Base-by-base conservation (phyloP, 2,888 invertebrate species). In the Athripsodes cinereus region DNA sequence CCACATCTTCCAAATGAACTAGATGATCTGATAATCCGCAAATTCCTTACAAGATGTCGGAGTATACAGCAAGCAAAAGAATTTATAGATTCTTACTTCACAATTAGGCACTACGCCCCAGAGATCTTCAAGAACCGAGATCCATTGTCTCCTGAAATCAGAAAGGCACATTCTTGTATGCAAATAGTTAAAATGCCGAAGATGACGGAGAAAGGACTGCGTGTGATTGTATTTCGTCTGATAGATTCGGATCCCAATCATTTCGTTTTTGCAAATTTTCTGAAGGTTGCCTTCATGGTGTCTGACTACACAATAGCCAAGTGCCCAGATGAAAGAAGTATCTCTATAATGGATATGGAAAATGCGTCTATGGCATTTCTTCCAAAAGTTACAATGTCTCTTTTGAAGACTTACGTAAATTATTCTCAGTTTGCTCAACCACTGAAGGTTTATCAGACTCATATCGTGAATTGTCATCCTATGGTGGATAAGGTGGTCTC, bases 121-220 rank as follows among this genome's bases (percentile, higher is more conserved):
- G 84, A 85, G 66, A 73, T 85, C 60, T 85, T 85, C 70, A 74
- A 73, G 55, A 79, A 81, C 53, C 70, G 85, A 18, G 83, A 85
- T 66, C 83, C 84, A 0, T 71, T 74, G 64, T 69, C 79, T 1
- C 72, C 74, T 1, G 76, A 76, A 64, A 78, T 84, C 21, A 72
- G 75, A 66, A 73, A 79, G 40, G 73, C 80, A 13, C 80, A 83
- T 64, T 73, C 81, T 62, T 69, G 80, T 57, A 78, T 82, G 85
- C 86, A 88, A 70, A 79, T 86, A 74, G 69, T 87, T 34, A 85
- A 87, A 1, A 72, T 88, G 52, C 87, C 87, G 1, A 81, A 80
- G 63, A 74, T 81, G 62, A 86, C 87, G 1, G 79, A 81, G 62
- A 81, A 85, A 65, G 86, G 85, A 68, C 82, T 84, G 69, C 84